Conservation (phyloP, 2,797 vertebrate species). For the Hipposideros larvatus region DNA sequence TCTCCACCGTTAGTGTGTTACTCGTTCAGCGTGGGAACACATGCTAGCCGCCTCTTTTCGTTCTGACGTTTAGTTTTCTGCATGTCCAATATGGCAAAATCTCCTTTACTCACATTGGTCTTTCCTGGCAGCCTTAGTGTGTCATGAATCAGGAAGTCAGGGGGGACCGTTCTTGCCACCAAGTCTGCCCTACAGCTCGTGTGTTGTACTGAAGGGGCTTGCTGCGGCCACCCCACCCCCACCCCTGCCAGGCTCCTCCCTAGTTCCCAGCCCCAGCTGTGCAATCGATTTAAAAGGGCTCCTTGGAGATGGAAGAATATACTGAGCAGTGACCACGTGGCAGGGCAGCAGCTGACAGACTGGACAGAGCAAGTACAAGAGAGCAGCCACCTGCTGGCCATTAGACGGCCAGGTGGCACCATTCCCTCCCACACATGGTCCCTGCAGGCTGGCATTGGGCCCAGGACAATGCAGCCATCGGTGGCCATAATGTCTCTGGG, state of each 20-base stretch:
- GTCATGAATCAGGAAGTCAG: not conserved
- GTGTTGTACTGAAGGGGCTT: not conserved
- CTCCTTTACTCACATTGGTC: not conserved
- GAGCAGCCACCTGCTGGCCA: accelerated
- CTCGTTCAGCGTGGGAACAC: not conserved
- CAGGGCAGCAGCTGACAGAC: not conserved
- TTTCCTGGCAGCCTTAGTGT: not conserved
- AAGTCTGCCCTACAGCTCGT: not conserved
- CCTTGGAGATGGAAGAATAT: not conserved
- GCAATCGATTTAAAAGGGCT: not conserved
- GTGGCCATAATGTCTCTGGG: not conserved
- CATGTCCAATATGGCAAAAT: not conserved
- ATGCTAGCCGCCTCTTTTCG: not conserved
- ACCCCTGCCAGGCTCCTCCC: not conserved
- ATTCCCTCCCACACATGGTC: not conserved
- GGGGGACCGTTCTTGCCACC: not conserved
- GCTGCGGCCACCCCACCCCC: not conserved
- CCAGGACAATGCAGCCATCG: accelerated
- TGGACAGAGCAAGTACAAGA: accelerated
- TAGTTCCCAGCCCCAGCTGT: not conserved
- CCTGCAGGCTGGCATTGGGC: not conserved
- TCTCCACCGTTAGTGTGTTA: not conserved
- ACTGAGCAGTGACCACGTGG: not conserved
- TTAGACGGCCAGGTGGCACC: accelerated
- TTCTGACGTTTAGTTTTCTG: not conserved